A percentile compares a stretch with the other conserved stretches of the same genome.
Conservation (phyloP, 2,797 vertebrate genomes). For the Trematomus bernacchii region DNA sequence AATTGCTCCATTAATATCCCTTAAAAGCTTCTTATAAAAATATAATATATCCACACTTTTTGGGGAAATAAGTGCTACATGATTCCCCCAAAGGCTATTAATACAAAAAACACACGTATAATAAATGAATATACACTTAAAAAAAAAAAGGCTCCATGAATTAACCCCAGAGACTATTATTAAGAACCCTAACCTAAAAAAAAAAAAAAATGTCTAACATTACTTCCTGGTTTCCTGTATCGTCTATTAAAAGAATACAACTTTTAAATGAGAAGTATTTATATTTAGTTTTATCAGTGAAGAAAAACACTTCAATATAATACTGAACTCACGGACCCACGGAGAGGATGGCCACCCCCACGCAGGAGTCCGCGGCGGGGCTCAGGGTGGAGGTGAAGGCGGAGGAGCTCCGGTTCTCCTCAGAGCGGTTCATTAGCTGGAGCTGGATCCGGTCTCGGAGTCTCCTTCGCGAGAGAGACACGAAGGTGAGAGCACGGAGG, state of each 20-base stretch:
- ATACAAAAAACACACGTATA: too few species aligned
- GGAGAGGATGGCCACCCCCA: constrained; percentile 75
- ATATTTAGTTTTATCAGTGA: background rate
- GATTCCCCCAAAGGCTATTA: too few species aligned
- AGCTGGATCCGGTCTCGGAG: background rate
- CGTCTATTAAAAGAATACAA: background rate
- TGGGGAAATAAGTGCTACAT: too few species aligned
- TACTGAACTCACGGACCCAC: constrained; percentile 64
- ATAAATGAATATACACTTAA: too few species aligned
- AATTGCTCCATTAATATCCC: too few species aligned
- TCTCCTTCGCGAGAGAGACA: background rate
- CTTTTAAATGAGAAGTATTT: background rate
- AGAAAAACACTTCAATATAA: background rate
- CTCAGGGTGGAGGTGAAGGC: constrained; percentile 75
- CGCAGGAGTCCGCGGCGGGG: constrained; percentile 69
- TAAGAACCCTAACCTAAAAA: too few species aligned
- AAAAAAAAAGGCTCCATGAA: too few species aligned
- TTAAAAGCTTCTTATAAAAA: too few species aligned
- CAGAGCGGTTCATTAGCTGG: constrained; percentile 55
- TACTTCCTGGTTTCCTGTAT: background rate
- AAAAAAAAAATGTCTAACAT: too few species aligned
- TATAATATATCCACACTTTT: too few species aligned
- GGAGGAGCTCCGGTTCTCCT: constrained; percentile 47
- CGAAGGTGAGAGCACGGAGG: background rate
- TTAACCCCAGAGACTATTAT: too few species aligned